Evolutionary conservation across 2,888 invertebrate genomes (phyloP).

Genomic region (Rhabditophanes sp.): DNA sequence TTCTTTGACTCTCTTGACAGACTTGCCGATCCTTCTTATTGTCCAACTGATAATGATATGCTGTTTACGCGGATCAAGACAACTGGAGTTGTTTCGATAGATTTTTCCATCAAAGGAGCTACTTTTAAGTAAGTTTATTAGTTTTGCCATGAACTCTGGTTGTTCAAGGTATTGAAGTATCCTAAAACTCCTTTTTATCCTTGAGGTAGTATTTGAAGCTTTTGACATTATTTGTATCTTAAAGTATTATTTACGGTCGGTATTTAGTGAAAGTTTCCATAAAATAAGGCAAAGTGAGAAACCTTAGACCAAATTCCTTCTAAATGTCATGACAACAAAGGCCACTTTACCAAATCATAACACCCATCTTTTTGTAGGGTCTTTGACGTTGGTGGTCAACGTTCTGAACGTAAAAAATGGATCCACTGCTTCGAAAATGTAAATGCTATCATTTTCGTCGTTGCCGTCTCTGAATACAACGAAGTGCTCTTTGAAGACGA

Average conservation of each 20-base stretch:
- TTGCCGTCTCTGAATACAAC: slow-evolving; percentile 73
- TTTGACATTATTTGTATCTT: too few species aligned
- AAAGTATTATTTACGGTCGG: not conserved
- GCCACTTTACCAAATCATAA: slow-evolving; percentile 4
- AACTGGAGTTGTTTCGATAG: slow-evolving; percentile 21
- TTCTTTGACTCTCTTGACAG: slow-evolving; percentile 33
- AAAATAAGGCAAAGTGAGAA: too few species aligned
- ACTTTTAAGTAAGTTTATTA: slow-evolving; percentile 12
- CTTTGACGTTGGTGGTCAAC: slow-evolving; percentile 39
- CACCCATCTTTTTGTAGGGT: slow-evolving; percentile 19
- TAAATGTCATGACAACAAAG: too few species aligned
- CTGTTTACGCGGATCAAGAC: slow-evolving; percentile 31
- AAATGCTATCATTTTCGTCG: slow-evolving; percentile 81
- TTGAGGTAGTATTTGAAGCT: too few species aligned
- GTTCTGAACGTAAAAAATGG: slow-evolving; percentile 39
- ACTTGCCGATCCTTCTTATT: slow-evolving; percentile 22
- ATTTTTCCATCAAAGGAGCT: slow-evolving; percentile 18
- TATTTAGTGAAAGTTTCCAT: slow-evolving; percentile 4
- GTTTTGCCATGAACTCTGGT: too few species aligned
- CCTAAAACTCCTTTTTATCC: too few species aligned
- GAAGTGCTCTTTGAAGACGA: slow-evolving; percentile 85
- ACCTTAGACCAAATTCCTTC: too few species aligned
- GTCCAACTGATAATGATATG: slow-evolving; percentile 29
- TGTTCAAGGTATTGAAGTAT: too few species aligned
- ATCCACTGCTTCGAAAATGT: slow-evolving; percentile 37